A percentile compares a stretch with the other conserved stretches of the same genome.
Evolutionary conservation across 1,140 invertebrate genomes (phyloP).

Genomic region (Drosophila persimilis): DNA sequence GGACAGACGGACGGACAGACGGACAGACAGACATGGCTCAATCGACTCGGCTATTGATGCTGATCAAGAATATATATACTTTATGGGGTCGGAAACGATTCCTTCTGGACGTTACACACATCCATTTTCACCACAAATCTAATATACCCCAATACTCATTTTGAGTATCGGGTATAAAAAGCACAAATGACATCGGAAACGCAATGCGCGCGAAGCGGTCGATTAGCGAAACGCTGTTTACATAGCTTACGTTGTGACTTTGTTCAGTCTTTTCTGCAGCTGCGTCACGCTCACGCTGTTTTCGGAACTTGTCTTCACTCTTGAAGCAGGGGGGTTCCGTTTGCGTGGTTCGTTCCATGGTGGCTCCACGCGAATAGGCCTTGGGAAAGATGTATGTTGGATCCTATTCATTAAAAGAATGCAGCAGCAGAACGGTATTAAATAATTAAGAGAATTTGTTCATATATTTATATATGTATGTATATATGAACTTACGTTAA

Average conservation of each 20-base stretch:
- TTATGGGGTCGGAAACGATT: too few relatives aligned
- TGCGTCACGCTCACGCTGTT: conserved; percentile 89
- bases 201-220: conserved; percentile 92
- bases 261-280: conserved; percentile 83
- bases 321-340: conserved; percentile 90
- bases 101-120: too few relatives aligned
- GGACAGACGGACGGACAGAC: too few relatives aligned
- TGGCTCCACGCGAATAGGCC: conserved; percentile 81
- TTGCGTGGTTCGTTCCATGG: conserved; percentile 91
- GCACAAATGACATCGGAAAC: conserved; percentile 93
- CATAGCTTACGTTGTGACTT: conserved; percentile 84
- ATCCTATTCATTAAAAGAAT: conserved; percentile 71
- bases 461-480: too few relatives aligned
- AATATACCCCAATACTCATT: too few relatives aligned
- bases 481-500: conserved; percentile 83
- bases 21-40: too few relatives aligned
- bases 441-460: too few relatives aligned
- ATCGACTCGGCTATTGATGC: too few relatives aligned
- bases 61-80: too few relatives aligned
- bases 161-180: conserved; percentile 84
- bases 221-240: conserved; percentile 94
- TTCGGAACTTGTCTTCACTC: conserved; percentile 90
- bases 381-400: conserved; percentile 78
- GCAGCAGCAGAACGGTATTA: neutral
- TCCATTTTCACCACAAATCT: too few relatives aligned